Base-by-base conservation (phyloP, 2,113 vertebrate species). In the Nipponia nippon region DNA sequence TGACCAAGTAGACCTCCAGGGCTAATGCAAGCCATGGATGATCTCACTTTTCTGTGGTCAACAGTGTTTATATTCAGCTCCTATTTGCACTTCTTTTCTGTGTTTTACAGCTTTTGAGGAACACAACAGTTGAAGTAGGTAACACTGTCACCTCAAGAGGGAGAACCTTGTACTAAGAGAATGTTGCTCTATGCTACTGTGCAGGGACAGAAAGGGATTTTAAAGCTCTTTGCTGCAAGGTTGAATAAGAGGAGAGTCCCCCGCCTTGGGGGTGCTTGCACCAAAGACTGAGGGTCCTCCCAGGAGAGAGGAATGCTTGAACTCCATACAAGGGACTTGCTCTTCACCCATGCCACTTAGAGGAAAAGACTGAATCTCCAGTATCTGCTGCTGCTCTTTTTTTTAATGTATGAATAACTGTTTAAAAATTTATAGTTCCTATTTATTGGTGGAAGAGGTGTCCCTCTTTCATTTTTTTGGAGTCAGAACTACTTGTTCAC, bases 171-270 rank as follows among this genome's bases (percentile, higher is more conserved):
- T 93, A 69, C 89, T 91, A 47, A 59, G 49, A 92, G 76, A 95
- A 95, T 42, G 62, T 95, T 90, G 72, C 94, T 91, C 86, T 95
- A 34, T 92, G 86, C 80, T 90, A 91, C 83, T 61, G 55, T 95
- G 95, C 67, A 30, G 85, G 88, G 91, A 69, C 83, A 62, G 89
- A 98, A 94, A 97, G 86, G 96, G 85, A 96, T 90, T 97, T 95
- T 65, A 79, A 92, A 90, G 83, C 63, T 97, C 81, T 96, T 83
- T 12, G 11, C 82, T 95, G 86, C 92, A 91, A 93, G 83, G 53
- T n/a, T 95, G 77, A 93, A 30, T 78, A 95, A 76, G 87, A 96
- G 66, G 91, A 90, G 80, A 66, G 73, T 56, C 89, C 92, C 56
- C 53, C 47, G 1, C 79, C 89, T 91, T 56, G 81, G 91, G 94